These are phyloP conservation scores for Drosophila watanabei DNA, from an alignment of 1,140 invertebrate genomes.

Conservation along the genomic window DNA sequence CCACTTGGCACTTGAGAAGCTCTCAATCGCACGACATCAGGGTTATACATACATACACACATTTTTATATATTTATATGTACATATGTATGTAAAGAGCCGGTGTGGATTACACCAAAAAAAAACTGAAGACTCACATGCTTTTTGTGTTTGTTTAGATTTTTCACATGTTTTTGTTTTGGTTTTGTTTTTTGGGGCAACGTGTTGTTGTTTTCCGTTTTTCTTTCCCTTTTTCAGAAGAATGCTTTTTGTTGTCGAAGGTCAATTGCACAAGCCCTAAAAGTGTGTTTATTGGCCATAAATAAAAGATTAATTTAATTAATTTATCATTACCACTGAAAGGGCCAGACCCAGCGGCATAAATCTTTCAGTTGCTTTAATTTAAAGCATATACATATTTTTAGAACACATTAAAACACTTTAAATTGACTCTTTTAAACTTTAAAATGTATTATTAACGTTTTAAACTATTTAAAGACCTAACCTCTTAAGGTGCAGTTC, in stretches of 20 bases:
- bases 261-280: conserved; percentile 41
- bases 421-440: not conserved
- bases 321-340: conserved; percentile 26
- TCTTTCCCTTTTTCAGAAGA: conserved; percentile 28
- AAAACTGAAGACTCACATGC: conserved; percentile 24
- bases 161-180: conserved; percentile 71
- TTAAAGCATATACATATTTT: not conserved
- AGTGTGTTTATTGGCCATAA: conserved; percentile 29
- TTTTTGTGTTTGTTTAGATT: conserved; percentile 57
- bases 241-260: conserved; percentile 56
- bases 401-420: not conserved
- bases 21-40: conserved; percentile 49
- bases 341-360: conserved; percentile 1
- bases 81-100: not conserved
- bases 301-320: conserved; percentile 38
- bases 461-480: not conserved
- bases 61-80: not conserved
- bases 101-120: conserved; percentile 60
- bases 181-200: conserved; percentile 40
- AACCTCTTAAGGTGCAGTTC: not conserved
- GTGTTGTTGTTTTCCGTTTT: conserved; percentile 44
- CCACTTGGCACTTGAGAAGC: conserved; percentile 65
- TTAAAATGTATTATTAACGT: not conserved
- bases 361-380: conserved; percentile 5
- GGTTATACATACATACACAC: conserved; percentile 16